These are phyloP conservation scores for Sebastes hubbsi DNA, from an alignment of 2,797 vertebrate species.

Conservation along the genomic window DNA sequence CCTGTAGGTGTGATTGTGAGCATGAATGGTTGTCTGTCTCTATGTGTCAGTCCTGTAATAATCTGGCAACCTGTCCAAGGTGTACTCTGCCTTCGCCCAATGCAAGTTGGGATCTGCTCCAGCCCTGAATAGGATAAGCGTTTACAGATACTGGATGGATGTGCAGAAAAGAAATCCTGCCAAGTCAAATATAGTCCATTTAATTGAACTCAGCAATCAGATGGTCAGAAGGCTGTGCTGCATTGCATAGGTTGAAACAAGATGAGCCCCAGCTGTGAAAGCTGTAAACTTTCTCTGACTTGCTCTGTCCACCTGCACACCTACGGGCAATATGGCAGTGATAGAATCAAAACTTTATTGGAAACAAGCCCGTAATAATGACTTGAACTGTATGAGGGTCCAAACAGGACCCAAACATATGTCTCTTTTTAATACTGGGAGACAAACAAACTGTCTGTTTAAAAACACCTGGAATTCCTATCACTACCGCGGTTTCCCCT, in stretches of 20 bases:
- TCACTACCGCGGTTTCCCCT: not conserved
- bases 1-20: not conserved
- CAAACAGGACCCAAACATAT: not conserved
- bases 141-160: not conserved
- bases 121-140: not conserved
- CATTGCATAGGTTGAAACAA: not conserved
- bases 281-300: not conserved
- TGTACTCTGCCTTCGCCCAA: not conserved
- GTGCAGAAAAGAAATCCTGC: not conserved
- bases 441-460: slow-evolving; percentile 1
- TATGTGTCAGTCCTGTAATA: not conserved
- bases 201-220: too few relatives aligned
- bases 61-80: not conserved
- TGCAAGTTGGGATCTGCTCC: not conserved
- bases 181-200: not conserved
- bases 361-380: not conserved
- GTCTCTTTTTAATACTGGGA: not conserved
- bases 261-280: not conserved
- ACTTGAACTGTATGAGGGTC: not conserved
- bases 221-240: not conserved
- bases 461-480: slow-evolving; percentile 8
- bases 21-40: not conserved
- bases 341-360: not conserved
- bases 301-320: not conserved
- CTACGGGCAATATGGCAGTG: not conserved